phyloP scores from a whole-genome alignment of 2,888 invertebrate species.

The Lutraria lutraria region DNA sequence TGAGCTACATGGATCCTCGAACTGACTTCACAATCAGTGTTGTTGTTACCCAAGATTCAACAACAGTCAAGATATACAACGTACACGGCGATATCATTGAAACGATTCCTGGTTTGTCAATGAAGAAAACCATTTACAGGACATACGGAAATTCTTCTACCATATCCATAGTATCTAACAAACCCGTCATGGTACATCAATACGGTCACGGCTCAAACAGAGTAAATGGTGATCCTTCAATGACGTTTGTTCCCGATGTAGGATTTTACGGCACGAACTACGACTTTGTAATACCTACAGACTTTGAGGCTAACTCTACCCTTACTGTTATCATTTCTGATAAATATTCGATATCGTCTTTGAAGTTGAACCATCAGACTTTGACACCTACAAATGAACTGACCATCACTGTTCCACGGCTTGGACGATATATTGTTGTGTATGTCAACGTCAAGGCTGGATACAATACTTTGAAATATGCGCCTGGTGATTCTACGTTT shows the following conservation, averaged over 20 bases:
- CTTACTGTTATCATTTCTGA: neutral
- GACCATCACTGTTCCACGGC: neutral
- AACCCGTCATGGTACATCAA: slow-evolving; percentile 18
- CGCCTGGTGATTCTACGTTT: neutral
- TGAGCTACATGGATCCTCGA: slow-evolving; percentile 32
- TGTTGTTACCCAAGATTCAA: neutral
- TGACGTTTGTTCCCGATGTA: slow-evolving; percentile 30
- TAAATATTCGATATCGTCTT: neutral
- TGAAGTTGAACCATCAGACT: neutral
- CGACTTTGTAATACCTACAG: slow-evolving; percentile 23
- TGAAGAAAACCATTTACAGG: neutral
- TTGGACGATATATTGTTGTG: neutral
- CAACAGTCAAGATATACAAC: neutral
- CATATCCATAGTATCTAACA: neutral
- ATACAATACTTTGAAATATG: neutral
- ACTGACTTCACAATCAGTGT: slow-evolving; percentile 32
- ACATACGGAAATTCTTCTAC: neutral
- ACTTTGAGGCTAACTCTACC: neutral
- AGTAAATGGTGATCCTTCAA: slow-evolving; percentile 18
- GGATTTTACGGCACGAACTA: neutral
- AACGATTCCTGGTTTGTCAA: neutral
- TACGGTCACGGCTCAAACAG: slow-evolving; percentile 15
- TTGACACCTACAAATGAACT: neutral
- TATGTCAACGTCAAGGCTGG: neutral
- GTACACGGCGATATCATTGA: neutral